phyloP scores from a whole-genome alignment of 2,888 invertebrate genomes.

The Apamea sordens region DNA sequence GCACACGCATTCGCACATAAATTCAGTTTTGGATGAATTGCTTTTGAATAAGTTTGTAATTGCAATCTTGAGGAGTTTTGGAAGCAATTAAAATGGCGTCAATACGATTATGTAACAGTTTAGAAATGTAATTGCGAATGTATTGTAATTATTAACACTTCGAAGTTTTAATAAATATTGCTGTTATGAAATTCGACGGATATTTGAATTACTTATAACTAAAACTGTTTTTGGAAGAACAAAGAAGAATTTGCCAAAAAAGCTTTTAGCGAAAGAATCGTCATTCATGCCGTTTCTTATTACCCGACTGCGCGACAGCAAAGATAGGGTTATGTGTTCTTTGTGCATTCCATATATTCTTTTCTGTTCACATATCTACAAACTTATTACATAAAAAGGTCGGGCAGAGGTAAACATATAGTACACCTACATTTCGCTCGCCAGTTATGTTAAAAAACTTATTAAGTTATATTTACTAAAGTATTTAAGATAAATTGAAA shows the following conservation, averaged over 20 bases:
- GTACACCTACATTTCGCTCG: not conserved
- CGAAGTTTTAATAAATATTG: constrained; percentile 4
- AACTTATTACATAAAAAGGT: not conserved
- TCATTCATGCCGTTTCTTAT: not conserved
- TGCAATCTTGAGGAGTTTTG: constrained; percentile 56
- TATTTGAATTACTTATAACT: not conserved
- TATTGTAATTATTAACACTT: constrained; percentile 21
- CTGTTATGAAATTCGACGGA: not conserved
- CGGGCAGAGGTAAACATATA: no score
- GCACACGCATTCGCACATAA: constrained; percentile 65
- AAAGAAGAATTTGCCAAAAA: constrained; percentile 12
- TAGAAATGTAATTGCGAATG: constrained; percentile 32
- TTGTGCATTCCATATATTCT: not conserved
- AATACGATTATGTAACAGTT: constrained; percentile 50
- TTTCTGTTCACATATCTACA: not conserved
- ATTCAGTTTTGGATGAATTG: constrained; percentile 58
- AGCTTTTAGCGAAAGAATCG: not conserved
- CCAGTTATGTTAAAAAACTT: not conserved
- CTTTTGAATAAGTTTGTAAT: constrained; percentile 66
- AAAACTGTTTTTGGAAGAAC: not conserved
- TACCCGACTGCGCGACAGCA: not conserved
- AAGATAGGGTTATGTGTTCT: not conserved
- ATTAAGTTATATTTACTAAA: no score
- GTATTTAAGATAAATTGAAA: not conserved
- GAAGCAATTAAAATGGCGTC: constrained; percentile 57